A percentile compares a stretch with the other conserved stretches of the same genome.
Evolutionary conservation across 1,140 invertebrate genomes (phyloP).

Genomic region (Drosophila pallidifrons): DNA sequence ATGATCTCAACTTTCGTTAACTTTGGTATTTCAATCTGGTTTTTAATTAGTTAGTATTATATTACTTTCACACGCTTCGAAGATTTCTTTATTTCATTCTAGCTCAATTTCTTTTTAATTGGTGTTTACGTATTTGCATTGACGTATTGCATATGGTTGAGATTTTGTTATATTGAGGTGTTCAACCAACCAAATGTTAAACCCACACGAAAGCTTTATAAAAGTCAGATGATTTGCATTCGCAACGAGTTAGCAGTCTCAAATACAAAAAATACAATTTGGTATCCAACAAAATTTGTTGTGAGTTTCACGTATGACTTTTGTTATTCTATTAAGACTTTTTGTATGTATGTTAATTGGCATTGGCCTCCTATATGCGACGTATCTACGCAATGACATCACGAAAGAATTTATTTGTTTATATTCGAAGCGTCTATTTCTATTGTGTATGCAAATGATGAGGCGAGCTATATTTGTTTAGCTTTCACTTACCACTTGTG

Average conservation of each 20-base stretch:
- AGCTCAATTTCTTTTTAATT: slow-evolving; percentile 5
- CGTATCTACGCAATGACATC: slow-evolving; percentile 64
- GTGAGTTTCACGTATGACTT: slow-evolving; percentile 22
- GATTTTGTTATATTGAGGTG: not conserved
- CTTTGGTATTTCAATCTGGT: slow-evolving; percentile 2
- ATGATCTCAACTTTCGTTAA: slow-evolving; percentile 8
- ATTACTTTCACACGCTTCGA: not conserved
- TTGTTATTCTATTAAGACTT: slow-evolving; percentile 17
- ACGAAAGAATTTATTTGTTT: slow-evolving; percentile 40
- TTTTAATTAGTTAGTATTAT: not conserved
- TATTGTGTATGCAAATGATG: slow-evolving; percentile 32
- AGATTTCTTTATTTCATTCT: not conserved
- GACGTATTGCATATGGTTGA: slow-evolving; percentile 4
- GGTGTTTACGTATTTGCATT: not conserved
- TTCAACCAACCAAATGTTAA: slow-evolving; percentile 9
- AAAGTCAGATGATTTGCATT: slow-evolving; percentile 11
- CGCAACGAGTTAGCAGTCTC: not conserved
- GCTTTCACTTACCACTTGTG: slow-evolving; percentile 74
- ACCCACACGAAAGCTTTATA: slow-evolving; percentile 36
- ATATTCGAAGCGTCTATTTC: slow-evolving; percentile 49
- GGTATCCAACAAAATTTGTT: slow-evolving; percentile 8
- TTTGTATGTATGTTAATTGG: slow-evolving; percentile 69
- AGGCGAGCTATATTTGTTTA: not conserved
- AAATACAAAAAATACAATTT: slow-evolving; percentile 3
- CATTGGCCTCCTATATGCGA: slow-evolving; percentile 28